Percentiles rank a stretch among this genome's conserved stretches.
Evolutionary conservation across 2,888 invertebrate genomes (phyloP).

Genomic region (Deilephila porcellus): DNA sequence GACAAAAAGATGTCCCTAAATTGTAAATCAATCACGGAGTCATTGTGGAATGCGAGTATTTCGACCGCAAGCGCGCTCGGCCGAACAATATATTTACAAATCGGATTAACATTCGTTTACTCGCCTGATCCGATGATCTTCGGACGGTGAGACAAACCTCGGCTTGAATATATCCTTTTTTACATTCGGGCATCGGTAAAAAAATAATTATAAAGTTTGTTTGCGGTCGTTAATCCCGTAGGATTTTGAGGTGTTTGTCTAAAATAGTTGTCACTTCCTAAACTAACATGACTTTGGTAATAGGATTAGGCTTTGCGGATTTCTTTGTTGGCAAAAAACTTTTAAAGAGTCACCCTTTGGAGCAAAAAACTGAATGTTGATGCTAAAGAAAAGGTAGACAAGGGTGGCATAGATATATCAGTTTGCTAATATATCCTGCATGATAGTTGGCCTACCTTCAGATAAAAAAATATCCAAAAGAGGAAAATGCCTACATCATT

Average conservation of each 20-base stretch:
- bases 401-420: no score
- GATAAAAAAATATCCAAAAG: no score
- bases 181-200: constrained; percentile 53
- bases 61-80: constrained; percentile 56
- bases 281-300: constrained; percentile 53
- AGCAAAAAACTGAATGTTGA: not conserved
- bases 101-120: constrained; percentile 71
- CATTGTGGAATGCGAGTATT: constrained; percentile 49
- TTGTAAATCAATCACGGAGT: constrained; percentile 61
- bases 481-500: no score
- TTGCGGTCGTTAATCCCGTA: constrained; percentile 56
- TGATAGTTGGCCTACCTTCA: no score
- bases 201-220: constrained; percentile 56
- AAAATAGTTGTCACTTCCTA: constrained; percentile 47
- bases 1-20: constrained; percentile 43
- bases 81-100: constrained; percentile 72
- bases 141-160: constrained; percentile 55
- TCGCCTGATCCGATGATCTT: constrained; percentile 62
- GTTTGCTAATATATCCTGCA: no score
- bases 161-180: constrained; percentile 58
- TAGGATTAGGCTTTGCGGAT: constrained; percentile 51
- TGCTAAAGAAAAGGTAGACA: no score
- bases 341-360: not conserved
- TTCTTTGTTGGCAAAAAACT: constrained; percentile 22
- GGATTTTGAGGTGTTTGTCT: constrained; percentile 48